A percentile compares a stretch with the other conserved stretches of the same genome.
Conservation (phyloP, 2,888 invertebrate genomes). For the Pheosia tremula region DNA sequence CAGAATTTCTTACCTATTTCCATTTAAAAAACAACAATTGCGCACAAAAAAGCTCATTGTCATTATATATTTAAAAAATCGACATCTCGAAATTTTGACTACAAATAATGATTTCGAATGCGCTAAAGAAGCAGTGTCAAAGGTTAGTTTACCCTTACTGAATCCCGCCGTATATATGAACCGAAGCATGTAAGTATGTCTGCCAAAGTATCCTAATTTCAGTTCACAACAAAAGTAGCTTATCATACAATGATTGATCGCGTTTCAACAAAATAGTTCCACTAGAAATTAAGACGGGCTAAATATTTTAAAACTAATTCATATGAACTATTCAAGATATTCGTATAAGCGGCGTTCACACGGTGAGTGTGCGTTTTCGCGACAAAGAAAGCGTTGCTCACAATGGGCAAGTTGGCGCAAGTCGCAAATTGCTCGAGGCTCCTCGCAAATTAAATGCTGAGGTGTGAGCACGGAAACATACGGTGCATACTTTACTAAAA, state of each 20-base stretch:
- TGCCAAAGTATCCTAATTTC: not conserved
- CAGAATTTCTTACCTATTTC: too few relatives aligned
- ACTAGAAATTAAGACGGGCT: not conserved
- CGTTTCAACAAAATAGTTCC: constrained; percentile 3
- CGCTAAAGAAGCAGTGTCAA: too few relatives aligned
- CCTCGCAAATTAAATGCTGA: constrained; percentile 72
- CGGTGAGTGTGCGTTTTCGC: constrained; percentile 50
- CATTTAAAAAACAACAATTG: too few relatives aligned
- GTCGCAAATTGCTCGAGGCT: constrained; percentile 73
- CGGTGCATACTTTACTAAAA: constrained; percentile 28
- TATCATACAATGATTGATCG: constrained; percentile 1
- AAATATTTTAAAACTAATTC: constrained; percentile 9
- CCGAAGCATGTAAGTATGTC: not conserved
- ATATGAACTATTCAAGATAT: constrained; percentile 31
- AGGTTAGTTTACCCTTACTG: too few relatives aligned
- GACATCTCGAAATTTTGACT: too few relatives aligned
- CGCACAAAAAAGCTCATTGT: too few relatives aligned
- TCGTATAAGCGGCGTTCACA: constrained; percentile 15
- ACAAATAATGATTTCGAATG: too few relatives aligned
- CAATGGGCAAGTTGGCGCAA: constrained; percentile 66
- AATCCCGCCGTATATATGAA: too few relatives aligned
- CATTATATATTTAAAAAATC: too few relatives aligned
- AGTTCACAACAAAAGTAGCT: not conserved
- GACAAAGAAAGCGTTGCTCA: constrained; percentile 45
- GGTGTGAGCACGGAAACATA: constrained; percentile 59